Evolutionary conservation across 2,113 vertebrate species (phyloP), one percentile per base, ranked within the genome.

Genomic region (Cyphotilapia sp.): DNA sequence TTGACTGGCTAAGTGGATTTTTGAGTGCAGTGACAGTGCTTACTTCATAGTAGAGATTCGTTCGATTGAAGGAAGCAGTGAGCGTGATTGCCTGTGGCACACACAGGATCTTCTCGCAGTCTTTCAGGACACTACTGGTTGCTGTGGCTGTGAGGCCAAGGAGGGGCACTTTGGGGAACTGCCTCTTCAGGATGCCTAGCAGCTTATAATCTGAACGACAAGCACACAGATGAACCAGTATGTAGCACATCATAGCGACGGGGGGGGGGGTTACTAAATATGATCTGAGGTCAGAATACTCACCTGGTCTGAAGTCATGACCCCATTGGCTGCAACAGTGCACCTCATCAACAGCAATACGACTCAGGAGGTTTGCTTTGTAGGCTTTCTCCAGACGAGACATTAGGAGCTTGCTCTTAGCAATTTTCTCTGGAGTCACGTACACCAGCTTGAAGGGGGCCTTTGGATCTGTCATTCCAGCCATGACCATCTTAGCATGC

Each of bases 301-400:
- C 94, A 99, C 98, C 98, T 51, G 98, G 98, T 92, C 98, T 97
- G 96, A 99, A 99, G 90, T 99, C 99, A 1, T 99, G 98, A 4
- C 99, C 99, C 99, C 99, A 99, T 38, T 99, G 99, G 87, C 99
- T 99, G 88, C 99, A 99, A 94, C 99, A 99, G 33, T 99, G 99
- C 82, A 99, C 98, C 90, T 99, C 99, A 22, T 99, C 99, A 61
- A 99, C 97, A 3, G 98, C 98, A 0, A 99, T 96, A 2, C 96
- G 97, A 42, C 96, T 95, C 11, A 99, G 95, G 27, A 97, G 91
- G 13, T 95, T 95, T 0, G 97, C 95, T 7, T 98, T 97, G 40
- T 99, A 97, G 14, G 98, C 98, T 90, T 99, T 99, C 93, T 99
- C 98, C 45, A 99, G 95, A 84, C 97, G 98, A 7, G 99, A 98